These are phyloP conservation scores for Channa argus DNA, from an alignment of 2,113 vertebrate genomes.

Conservation along the genomic window DNA sequence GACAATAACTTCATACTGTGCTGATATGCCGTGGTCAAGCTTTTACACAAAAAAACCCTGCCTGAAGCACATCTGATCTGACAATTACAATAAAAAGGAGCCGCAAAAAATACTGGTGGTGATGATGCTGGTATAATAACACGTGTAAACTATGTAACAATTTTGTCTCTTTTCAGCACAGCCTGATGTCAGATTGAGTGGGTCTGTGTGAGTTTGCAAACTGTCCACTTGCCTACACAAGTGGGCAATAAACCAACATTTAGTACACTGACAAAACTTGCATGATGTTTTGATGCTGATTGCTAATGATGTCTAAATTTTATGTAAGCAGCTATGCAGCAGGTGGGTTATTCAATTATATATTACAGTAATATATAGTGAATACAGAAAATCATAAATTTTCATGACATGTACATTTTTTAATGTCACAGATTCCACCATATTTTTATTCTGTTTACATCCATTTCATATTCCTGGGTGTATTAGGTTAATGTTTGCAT, in stretches of 20 bases:
- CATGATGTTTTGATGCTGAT: background rate
- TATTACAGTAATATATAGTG: too few species aligned
- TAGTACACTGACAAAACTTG: background rate
- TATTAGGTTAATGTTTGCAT: background rate
- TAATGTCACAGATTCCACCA: background rate
- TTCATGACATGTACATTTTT: too few species aligned
- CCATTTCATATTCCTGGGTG: background rate
- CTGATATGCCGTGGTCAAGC: background rate
- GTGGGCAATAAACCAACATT: constrained; percentile 55
- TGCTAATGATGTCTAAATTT: background rate
- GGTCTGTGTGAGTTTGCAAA: constrained; percentile 47
- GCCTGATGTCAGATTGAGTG: constrained; percentile 51
- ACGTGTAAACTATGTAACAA: constrained; percentile 18
- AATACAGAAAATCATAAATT: background rate
- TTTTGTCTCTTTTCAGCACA: constrained; percentile 16
- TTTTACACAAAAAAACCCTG: background rate
- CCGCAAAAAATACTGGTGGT: background rate
- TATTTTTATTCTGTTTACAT: background rate
- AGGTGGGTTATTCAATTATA: rapidly evolving
- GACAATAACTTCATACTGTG: background rate
- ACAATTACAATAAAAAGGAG: background rate
- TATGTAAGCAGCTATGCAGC: background rate
- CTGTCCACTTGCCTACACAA: constrained; percentile 60
- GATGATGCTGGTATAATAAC: background rate
- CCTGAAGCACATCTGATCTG: background rate